phyloP scores from a whole-genome alignment of 2,888 invertebrate species.

The Diplolepis rosae region DNA sequence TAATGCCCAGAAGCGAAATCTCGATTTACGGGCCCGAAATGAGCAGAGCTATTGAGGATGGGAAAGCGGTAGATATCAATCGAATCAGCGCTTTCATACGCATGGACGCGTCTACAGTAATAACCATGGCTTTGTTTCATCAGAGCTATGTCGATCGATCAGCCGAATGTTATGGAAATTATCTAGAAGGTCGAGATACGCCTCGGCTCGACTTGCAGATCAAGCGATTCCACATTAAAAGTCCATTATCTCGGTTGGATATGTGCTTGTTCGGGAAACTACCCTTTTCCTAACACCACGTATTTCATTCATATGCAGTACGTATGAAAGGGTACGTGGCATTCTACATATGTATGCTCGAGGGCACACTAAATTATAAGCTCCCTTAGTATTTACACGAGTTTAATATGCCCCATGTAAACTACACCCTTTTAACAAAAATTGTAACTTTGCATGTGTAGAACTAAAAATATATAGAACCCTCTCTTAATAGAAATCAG shows the following conservation, averaged over 20 bases:
- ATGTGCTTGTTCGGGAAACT: neutral
- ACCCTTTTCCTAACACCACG: neutral
- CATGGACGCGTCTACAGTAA: neutral
- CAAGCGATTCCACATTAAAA: constrained; percentile 44
- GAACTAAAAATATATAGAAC: too few relatives aligned
- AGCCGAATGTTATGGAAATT: constrained; percentile 36
- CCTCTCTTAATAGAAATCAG: too few relatives aligned
- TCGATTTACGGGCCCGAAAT: neutral
- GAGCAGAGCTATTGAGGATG: neutral
- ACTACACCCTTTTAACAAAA: too few relatives aligned
- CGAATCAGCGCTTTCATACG: neutral
- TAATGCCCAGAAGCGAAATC: neutral
- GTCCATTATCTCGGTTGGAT: constrained; percentile 39
- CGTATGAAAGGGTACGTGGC: too few relatives aligned
- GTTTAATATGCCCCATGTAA: too few relatives aligned
- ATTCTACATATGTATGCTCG: too few relatives aligned
- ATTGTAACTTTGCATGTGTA: too few relatives aligned
- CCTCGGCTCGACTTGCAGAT: constrained; percentile 39
- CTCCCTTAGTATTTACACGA: too few relatives aligned
- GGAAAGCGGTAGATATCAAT: neutral
- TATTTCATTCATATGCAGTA: too few relatives aligned
- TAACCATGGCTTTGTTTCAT: constrained; percentile 35
- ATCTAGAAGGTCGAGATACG: constrained; percentile 37
- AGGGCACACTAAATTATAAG: too few relatives aligned
- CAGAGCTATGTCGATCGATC: constrained; percentile 29